Evolutionary conservation across 1,140 invertebrate species (phyloP), one percentile per base, ranked within the genome.

Genomic region (Drosophila yakuba): DNA sequence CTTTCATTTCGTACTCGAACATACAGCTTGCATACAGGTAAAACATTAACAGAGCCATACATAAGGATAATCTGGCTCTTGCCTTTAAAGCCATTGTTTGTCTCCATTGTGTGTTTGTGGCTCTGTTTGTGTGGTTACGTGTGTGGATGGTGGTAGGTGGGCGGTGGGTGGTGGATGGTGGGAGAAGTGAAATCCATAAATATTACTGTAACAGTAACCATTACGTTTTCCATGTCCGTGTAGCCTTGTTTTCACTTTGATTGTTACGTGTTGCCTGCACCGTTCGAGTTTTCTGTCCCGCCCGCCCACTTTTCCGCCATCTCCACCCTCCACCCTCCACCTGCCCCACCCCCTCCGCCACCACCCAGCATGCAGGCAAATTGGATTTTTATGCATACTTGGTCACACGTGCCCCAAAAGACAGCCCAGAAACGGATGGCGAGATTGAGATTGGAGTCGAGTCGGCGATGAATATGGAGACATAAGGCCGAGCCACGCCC

Each of bases 301-400:
- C 68, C 47, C 6, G 43, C 38, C 47, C 47, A 15, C 52, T 14
- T 55, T 54, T 15, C 3, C 41, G 25, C 39, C 25, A 8, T 10
- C 32, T 8, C 15, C 20, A 50, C 43, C 12, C 52, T 2, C 2
- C 20, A 20, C 20, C 1, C 17, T 17, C 17, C 17, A 17, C 17
- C n/a, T 15, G 12, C 14, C 48, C 15, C 28, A 2, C 68, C 47
- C 6, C 20, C 20, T 2, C 20, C 20, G 8, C 38, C 14, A 28
- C 50, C 20, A 14, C 56, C 25, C 56, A 48, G 63, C 73, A 80
- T 78, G 74, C 71, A 88, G 83, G 67, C 71, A 88, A 88, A 88
- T 88, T 89, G 83, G 83, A 88, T 88, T 88, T 88, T 88, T 79
- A 88, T 88, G 83, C 83, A 88, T 89, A 88, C 84, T 88, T 88